Evolutionary conservation across 2,888 invertebrate species (phyloP).

Genomic region (Loripinus fragilis): DNA sequence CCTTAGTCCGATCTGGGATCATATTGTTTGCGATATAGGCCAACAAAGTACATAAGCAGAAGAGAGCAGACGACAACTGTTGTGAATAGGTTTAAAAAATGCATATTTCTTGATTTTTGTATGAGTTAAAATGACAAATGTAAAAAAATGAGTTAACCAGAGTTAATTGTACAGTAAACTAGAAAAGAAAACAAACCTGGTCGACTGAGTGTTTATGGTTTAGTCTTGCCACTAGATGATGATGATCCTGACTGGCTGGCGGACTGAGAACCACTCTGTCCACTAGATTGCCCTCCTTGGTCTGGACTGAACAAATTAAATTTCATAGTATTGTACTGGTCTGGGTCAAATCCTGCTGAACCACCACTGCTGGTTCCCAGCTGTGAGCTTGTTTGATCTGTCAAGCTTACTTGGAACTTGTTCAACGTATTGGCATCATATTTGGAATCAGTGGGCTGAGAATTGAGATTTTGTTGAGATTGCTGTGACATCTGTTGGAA

Average conservation of each 20-base stretch:
- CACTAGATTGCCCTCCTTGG: constrained; percentile 4
- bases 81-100: too few species aligned
- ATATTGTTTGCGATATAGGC: too few species aligned
- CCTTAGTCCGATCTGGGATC: too few species aligned
- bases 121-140: too few species aligned
- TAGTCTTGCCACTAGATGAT: neutral
- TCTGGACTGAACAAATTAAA: constrained; percentile 31
- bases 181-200: too few species aligned
- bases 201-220: neutral
- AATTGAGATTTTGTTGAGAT: constrained; percentile 29
- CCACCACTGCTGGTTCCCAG: constrained; percentile 43
- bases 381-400: constrained; percentile 29
- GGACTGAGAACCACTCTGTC: constrained; percentile 13
- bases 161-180: too few species aligned
- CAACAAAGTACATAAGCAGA: too few species aligned
- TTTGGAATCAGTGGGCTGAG: constrained; percentile 32
- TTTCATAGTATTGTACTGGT: constrained; percentile 43
- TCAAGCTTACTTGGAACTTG: constrained; percentile 35
- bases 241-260: constrained; percentile 26
- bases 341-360: constrained; percentile 35
- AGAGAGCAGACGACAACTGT: too few species aligned
- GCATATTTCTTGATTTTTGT: too few species aligned
- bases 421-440: constrained; percentile 38
- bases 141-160: too few species aligned
- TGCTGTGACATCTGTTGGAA: constrained; percentile 37